A percentile compares a stretch with the other conserved stretches of the same genome.
Conservation (phyloP, 2,797 vertebrate species). For the Tolypeutes matacus region DNA sequence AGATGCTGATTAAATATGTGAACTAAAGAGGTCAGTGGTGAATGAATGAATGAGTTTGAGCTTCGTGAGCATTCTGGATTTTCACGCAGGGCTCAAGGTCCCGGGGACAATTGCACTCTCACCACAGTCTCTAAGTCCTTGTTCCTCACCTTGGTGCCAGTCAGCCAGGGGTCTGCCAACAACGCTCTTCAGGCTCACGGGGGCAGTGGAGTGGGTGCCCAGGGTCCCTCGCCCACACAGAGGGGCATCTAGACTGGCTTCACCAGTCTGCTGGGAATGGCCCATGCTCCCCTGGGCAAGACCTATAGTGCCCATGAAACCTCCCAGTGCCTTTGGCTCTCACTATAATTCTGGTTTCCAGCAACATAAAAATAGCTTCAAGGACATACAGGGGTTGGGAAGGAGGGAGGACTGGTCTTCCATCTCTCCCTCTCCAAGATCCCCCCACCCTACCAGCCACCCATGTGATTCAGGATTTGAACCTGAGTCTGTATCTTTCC, state of each 20-base stretch:
- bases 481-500: neutral
- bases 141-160: neutral
- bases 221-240: neutral
- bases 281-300: constrained; percentile 11
- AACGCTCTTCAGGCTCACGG: neutral
- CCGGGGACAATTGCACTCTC: neutral
- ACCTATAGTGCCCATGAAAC: neutral
- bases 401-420: constrained; percentile 56
- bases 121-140: neutral
- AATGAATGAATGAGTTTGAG: neutral
- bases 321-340: constrained; percentile 54
- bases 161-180: neutral
- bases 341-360: constrained; percentile 72
- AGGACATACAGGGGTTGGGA: constrained; percentile 61
- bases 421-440: neutral
- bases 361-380: constrained; percentile 82
- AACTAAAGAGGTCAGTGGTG: neutral
- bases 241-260: neutral
- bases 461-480: neutral
- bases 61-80: neutral
- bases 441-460: neutral
- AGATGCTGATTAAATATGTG: neutral
- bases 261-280: constrained; percentile 25
- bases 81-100: neutral
- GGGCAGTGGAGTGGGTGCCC: fast-evolving